Evolutionary conservation across 1,140 invertebrate species (phyloP).

Genomic region (Belonocnema kinseyi): DNA sequence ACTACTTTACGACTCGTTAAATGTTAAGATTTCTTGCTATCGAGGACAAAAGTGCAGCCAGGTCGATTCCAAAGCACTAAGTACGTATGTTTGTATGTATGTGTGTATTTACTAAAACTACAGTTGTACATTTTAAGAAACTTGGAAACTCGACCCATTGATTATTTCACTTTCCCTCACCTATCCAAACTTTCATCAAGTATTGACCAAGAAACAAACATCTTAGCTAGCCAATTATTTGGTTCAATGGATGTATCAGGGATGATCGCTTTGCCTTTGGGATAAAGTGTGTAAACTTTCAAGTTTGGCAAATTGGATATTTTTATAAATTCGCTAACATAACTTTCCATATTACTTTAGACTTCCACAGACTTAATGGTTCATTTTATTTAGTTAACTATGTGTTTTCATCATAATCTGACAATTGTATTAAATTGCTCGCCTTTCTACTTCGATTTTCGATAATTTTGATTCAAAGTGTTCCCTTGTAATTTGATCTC

Average conservation of each 20-base stretch:
- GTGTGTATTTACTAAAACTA: background rate
- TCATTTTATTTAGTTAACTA: too few species aligned
- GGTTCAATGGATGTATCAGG: background rate
- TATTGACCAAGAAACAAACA: background rate
- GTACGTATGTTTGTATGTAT: background rate
- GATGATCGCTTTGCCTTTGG: too few species aligned
- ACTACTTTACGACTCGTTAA: constrained; percentile 9
- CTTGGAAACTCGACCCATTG: constrained; percentile 4
- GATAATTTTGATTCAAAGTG: too few species aligned
- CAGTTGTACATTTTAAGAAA: background rate
- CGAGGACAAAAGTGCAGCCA: constrained; percentile 17
- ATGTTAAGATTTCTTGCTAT: constrained; percentile 8
- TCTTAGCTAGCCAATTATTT: background rate
- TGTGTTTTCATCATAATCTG: too few species aligned
- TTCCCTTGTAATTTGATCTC: too few species aligned
- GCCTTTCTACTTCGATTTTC: too few species aligned
- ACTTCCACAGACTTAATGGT: too few species aligned
- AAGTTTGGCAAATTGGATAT: too few species aligned
- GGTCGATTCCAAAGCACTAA: constrained; percentile 11
- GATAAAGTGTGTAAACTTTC: too few species aligned
- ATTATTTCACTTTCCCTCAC: background rate
- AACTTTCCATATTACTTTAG: too few species aligned
- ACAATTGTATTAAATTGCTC: too few species aligned
- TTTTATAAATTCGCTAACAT: too few species aligned
- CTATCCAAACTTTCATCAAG: background rate